Percentiles rank a stretch among this genome's conserved stretches.
Conservation (phyloP, 1,140 invertebrate genomes). For the Brachionus asplanchnoidis region DNA sequence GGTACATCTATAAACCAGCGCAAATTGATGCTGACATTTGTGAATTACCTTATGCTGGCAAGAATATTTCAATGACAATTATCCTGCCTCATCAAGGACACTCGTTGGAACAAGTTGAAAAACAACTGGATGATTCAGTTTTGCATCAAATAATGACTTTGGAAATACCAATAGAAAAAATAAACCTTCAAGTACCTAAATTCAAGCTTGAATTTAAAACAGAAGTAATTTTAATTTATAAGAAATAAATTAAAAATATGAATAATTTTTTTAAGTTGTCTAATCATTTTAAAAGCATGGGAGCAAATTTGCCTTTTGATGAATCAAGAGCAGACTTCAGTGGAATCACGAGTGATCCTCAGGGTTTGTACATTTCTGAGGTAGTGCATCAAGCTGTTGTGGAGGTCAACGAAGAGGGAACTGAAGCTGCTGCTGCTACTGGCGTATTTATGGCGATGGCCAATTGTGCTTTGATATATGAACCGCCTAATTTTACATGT, state of each 20-base stretch:
- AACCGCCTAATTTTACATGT: background rate
- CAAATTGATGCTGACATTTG: constrained; percentile 66
- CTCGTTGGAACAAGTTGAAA: constrained; percentile 58
- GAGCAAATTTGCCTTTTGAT: constrained; percentile 5
- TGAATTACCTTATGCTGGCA: constrained; percentile 68
- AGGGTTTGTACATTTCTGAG: constrained; percentile 46
- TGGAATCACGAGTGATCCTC: constrained; percentile 45
- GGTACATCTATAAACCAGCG: constrained; percentile 66
- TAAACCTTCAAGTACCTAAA: constrained; percentile 49
- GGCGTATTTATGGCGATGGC: constrained; percentile 45
- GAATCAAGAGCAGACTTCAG: constrained; percentile 42
- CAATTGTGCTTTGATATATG: background rate
- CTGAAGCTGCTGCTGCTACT: constrained; percentile 56
- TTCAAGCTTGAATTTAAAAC: constrained; percentile 48
- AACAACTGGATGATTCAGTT: constrained; percentile 56
- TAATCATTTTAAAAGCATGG: constrained; percentile 18
- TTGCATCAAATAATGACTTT: constrained; percentile 50
- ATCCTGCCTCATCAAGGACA: constrained; percentile 62
- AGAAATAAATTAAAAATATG: constrained; percentile 43
- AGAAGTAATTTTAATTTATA: constrained; percentile 52
- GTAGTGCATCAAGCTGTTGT: constrained; percentile 61
- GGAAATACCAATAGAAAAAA: constrained; percentile 42
- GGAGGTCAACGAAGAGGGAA: constrained; percentile 60
- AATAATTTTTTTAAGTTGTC: background rate
- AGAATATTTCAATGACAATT: constrained; percentile 65